Conservation (phyloP, 2,113 vertebrate genomes). For the Stigmatopora nigra region DNA sequence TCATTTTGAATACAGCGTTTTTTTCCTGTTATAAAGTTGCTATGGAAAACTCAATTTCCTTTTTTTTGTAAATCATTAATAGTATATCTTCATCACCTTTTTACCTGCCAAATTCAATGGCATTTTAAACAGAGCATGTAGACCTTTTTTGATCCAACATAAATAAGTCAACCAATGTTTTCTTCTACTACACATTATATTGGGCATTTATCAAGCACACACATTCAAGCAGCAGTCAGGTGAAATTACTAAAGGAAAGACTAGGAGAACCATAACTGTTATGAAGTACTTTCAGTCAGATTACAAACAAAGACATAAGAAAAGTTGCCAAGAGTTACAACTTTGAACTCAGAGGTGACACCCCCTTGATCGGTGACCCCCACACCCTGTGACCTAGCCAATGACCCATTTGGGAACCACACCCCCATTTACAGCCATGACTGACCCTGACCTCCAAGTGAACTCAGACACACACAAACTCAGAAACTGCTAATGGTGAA, state of each 20-base stretch:
- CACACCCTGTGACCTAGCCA: conserved; percentile 38
- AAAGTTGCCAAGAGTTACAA: conserved; percentile 44
- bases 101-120: background rate
- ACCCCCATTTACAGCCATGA: conserved; percentile 51
- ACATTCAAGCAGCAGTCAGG: background rate
- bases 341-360: conserved; percentile 46
- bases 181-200: background rate
- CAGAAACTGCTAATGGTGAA: conserved; percentile 21
- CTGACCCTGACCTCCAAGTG: conserved; percentile 56
- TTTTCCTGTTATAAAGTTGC: no score
- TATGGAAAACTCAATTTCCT: no score
- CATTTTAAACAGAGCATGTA: background rate
- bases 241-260: background rate
- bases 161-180: background rate
- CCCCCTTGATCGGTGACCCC: conserved; percentile 45
- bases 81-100: background rate
- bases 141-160: background rate
- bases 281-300: conserved; percentile 8
- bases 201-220: background rate
- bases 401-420: conserved; percentile 48
- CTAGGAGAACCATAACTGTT: background rate
- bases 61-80: background rate
- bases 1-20: no score
- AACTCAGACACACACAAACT: conserved; percentile 40
- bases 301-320: conserved; percentile 22